Evolutionary conservation across 2,797 vertebrate species (phyloP).

Genomic region (Decapterus maruadsi): DNA sequence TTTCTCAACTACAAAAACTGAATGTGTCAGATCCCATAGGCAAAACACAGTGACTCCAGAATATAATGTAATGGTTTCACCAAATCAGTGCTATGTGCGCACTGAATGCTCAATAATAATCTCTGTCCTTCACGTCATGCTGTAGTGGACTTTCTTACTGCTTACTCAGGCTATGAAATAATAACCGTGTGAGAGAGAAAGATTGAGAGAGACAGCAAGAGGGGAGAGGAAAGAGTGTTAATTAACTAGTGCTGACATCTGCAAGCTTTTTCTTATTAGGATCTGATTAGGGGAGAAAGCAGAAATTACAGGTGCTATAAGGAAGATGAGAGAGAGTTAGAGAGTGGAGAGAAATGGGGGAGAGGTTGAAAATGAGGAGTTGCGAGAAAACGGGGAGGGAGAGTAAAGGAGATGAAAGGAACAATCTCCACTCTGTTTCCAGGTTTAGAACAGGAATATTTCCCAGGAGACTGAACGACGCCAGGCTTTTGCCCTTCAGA

Average conservation of each 20-base stretch:
- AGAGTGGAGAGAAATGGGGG: not conserved
- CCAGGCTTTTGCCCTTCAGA: constrained; percentile 67
- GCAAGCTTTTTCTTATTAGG: constrained; percentile 71
- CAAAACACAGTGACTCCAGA: constrained; percentile 18
- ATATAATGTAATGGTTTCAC: not conserved
- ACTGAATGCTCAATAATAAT: not conserved
- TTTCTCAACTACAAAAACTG: constrained; percentile 16
- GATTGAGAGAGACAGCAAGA: constrained; percentile 8
- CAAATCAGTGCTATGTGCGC: constrained; percentile 5
- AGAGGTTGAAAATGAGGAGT: constrained; percentile 9
- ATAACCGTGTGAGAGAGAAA: constrained; percentile 3
- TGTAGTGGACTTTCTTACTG: constrained; percentile 2
- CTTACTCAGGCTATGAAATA: constrained; percentile 32
- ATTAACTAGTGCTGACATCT: constrained; percentile 73
- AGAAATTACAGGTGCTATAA: constrained; percentile 60
- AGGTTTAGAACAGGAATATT: constrained; percentile 65
- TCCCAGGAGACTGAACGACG: constrained; percentile 55
- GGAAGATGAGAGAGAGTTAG: constrained; percentile 33
- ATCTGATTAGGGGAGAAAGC: constrained; percentile 61
- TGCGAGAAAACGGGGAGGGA: constrained; percentile 27
- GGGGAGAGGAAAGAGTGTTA: constrained; percentile 42
- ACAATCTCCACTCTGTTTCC: constrained; percentile 61
- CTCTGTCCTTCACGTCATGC: constrained; percentile 17
- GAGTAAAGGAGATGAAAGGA: constrained; percentile 48
- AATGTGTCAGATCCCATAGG: constrained; percentile 1